These are phyloP conservation scores for Pimephales promelas DNA, from an alignment of 2,113 vertebrate genomes.

Conservation along the genomic window DNA sequence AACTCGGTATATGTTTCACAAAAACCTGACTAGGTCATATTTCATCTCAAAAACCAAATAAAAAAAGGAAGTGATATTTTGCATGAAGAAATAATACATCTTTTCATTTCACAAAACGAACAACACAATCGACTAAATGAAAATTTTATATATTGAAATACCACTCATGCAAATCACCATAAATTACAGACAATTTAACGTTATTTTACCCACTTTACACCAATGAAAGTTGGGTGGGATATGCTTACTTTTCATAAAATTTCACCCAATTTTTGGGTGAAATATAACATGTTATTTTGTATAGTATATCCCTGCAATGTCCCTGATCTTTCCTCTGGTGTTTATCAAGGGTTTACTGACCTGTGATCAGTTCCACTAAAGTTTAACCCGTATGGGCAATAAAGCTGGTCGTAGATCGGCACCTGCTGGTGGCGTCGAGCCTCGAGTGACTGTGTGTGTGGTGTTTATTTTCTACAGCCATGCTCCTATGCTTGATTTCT, in stretches of 20 bases:
- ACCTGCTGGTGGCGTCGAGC: slow-evolving; percentile 49
- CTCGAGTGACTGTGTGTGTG: slow-evolving; percentile 71
- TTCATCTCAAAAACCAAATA: neutral
- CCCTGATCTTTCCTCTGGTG: neutral
- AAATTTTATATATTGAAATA: neutral
- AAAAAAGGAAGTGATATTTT: neutral
- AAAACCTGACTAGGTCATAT: neutral
- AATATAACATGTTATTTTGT: neutral
- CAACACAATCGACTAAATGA: neutral
- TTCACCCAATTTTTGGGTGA: neutral
- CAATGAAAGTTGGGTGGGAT: neutral
- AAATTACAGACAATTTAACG: no score
- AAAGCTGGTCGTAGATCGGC: slow-evolving; percentile 35
- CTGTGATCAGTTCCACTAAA: slow-evolving; percentile 3
- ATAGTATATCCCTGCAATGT: neutral
- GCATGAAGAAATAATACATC: neutral
- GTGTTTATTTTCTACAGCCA: slow-evolving; percentile 85
- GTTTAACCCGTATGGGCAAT: neutral
- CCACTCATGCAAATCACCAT: neutral
- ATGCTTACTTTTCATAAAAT: neutral
- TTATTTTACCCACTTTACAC: neutral
- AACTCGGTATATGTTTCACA: no score
- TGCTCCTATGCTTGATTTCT: slow-evolving; percentile 96
- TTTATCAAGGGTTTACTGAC: slow-evolving; percentile 23
- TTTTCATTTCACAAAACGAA: neutral